Base-by-base conservation (phyloP, 2,888 invertebrate genomes). In the Vesta saturnalis region DNA sequence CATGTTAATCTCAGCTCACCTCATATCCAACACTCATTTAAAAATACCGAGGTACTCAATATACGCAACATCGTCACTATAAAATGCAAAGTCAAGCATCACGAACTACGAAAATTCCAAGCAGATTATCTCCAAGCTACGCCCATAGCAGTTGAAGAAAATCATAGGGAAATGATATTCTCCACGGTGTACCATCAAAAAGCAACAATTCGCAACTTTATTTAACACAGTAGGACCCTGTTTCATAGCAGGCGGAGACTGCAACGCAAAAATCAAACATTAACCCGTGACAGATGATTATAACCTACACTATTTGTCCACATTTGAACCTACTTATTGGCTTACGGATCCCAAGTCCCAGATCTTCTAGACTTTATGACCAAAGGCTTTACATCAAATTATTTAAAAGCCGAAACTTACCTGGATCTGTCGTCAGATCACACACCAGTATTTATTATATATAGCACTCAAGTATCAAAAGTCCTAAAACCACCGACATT, bases 71-170 rank as follows among this genome's bases (percentile, higher is more conserved):
- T n/a, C 30, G 10, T 30, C 10, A 30, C 10, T 30, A 10, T 30
- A 30, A 30, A 30, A 30, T 6, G 30, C 10, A 30, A 5, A 10
- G 10, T 30, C 30, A 30, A 30, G 10, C 43, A 58, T 43, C 43
- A 43, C 14, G 46, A 58, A 58, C 19, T 58, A 43, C 12, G 43
- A 16, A 18, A 58, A n/a, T 58, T 19, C 12, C 43, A 58, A 8
- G 21, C 21, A 19, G 43, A 43, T 43, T 43, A 58, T 43, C 43
- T 58, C 8, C 58, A 58, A 46, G 58, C 43, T 2, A 43, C 58
- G 15, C 19, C 15, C n/a, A 39, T 43, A 18, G 58, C 21, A 58
- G n/a, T 58, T 43, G 19, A 16, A 58, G 39, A 57, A 57, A 57
- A 57, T 16, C 8, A 43, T 39, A 35, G 35, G 16, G 57, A 57